phyloP scores from a whole-genome alignment of 2,113 vertebrate species.

The Acinonyx jubatus region DNA sequence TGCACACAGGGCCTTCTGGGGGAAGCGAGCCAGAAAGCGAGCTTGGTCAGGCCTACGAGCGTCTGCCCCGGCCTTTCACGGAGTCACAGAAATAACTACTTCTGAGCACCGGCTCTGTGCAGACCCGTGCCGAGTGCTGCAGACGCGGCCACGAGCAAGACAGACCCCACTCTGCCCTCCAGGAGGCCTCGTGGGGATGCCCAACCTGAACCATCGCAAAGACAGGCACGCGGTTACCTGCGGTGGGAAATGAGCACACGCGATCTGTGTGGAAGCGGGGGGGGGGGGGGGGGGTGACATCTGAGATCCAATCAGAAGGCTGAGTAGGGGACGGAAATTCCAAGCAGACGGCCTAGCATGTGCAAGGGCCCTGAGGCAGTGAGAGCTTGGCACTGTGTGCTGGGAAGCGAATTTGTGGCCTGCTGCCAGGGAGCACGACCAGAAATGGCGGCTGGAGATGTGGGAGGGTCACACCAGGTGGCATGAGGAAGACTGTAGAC shows the following conservation, averaged over 20 bases:
- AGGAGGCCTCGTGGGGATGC: not conserved
- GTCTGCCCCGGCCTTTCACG: no score
- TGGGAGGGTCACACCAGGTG: not conserved
- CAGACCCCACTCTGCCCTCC: not conserved
- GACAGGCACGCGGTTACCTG: not conserved
- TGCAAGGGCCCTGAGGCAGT: not conserved
- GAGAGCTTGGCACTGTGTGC: not conserved
- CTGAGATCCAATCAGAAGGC: not conserved
- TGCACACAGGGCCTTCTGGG: not conserved
- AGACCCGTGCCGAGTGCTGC: not conserved
- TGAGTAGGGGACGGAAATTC: not conserved
- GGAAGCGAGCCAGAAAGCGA: not conserved
- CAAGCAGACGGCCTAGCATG: not conserved
- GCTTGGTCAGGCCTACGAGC: no score
- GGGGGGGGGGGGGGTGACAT: not conserved
- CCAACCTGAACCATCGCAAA: not conserved
- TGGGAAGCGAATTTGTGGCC: not conserved
- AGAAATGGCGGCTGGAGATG: not conserved
- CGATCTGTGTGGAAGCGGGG: fast-evolving
- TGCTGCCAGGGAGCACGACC: no score
- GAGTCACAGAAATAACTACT: not conserved
- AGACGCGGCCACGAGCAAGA: fast-evolving
- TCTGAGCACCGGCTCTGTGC: not conserved
- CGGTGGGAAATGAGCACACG: no score
- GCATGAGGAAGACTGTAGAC: not conserved